Evolutionary conservation across 2,888 invertebrate species (phyloP), one percentile per base, ranked within the genome.

Genomic region (Hypolimnas misippus): DNA sequence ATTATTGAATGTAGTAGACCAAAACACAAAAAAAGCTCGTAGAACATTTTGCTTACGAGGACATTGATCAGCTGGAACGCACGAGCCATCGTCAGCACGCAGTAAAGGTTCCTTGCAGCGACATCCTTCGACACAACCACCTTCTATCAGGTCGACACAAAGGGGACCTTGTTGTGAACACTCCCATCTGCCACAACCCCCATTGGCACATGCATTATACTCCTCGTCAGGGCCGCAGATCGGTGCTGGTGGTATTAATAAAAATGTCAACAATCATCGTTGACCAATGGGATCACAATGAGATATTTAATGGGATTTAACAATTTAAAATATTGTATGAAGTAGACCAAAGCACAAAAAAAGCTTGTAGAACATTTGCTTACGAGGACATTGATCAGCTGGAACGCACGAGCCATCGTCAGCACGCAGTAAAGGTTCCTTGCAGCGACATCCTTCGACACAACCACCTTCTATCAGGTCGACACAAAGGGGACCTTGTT

Each of bases 361-460:
- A 1, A n/a, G n/a, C n/a, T 25, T 25, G 4, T 8, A n/a, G 3
- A 25, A 25, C 10, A 8, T 5, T 1, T 1, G 7, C 49, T 5
- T 70, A 73, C 52, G 53, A 40, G 74, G 75, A 57, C 81, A 82
- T 33, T 77, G 51, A 0, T 72, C 62, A n/a, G 65, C 57, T 3
- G 76, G 75, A 46, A 81, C 67, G 52, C 81, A 82, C 2, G 44
- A 65, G 5, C 77, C 78, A 38, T 79, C 65, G 0, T 66, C 50
- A 0, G 62, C 61, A 55, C 73, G 61, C 38, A 76, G 65, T 54
- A 70, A 73, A 4, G 67, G 70, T 4, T 69, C 19, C 52, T 62
- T 57, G 57, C 80, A 81, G 14, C 70, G 50, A 42, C 79, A 81
- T 12, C 75, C 78, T 12, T 63, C 70, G 19, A 66, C 33, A 61